These are phyloP conservation scores for Paramisgurnus dabryanus DNA, from an alignment of 2,113 vertebrate genomes.

Conservation along the genomic window DNA sequence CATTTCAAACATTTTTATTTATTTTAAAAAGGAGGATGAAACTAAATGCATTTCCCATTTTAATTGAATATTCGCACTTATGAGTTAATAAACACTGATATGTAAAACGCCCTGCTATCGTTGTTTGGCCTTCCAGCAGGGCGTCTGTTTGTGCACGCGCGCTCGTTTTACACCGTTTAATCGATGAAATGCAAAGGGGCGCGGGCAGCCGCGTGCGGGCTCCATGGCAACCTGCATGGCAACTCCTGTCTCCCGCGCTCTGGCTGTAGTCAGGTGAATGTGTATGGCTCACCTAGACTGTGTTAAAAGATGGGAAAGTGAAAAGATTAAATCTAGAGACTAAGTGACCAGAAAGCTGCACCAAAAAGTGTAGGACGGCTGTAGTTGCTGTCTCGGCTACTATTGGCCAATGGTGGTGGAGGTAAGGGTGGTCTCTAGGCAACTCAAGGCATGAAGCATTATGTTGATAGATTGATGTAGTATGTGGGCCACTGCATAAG, in stretches of 20 bases:
- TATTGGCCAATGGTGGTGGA: conserved; percentile 9
- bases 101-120: background rate
- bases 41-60: background rate
- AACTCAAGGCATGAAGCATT: background rate
- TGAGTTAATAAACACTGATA: background rate
- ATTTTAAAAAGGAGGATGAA: background rate
- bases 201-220: background rate
- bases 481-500: conserved; percentile 1
- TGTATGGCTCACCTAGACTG: background rate
- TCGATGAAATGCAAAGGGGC: conserved; percentile 19
- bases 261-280: conserved; percentile 35
- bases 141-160: background rate
- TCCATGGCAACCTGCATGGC: conserved; percentile 46
- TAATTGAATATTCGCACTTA: background rate
- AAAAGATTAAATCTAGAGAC: too few species aligned
- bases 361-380: background rate
- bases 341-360: background rate
- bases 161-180: conserved; percentile 24
- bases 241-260: conserved; percentile 34
- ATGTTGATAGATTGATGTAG: conserved; percentile 26
- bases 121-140: conserved; percentile 1
- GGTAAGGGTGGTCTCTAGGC: conserved; percentile 28
- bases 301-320: background rate
- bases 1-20: background rate
- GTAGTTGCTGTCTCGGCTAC: conserved; percentile 40